Conservation (phyloP, 2,797 vertebrate genomes). For the Gallinago solitaria region DNA sequence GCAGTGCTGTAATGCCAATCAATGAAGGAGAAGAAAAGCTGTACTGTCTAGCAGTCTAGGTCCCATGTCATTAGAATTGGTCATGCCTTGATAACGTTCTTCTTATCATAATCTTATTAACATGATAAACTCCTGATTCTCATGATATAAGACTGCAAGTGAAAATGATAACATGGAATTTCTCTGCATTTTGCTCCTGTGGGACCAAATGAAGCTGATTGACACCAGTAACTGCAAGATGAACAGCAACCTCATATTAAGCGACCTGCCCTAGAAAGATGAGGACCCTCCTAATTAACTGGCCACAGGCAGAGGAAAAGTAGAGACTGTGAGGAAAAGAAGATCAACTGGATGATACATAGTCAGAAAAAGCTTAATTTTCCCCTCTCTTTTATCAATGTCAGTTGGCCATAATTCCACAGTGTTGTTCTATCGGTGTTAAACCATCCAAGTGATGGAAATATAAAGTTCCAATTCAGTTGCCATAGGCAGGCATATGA, state of each 20-base stretch:
- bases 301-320: neutral
- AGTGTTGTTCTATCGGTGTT: neutral
- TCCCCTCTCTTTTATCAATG: neutral
- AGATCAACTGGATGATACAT: neutral
- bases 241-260: neutral
- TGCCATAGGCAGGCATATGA: neutral
- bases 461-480: neutral
- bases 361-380: neutral
- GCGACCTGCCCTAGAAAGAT: neutral
- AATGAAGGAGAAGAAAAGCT: neutral
- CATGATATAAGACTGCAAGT: neutral
- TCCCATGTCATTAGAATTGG: conserved; percentile 7
- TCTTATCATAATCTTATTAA: neutral
- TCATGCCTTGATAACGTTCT: conserved; percentile 2
- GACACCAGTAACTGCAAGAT: neutral
- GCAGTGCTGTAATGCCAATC: neutral
- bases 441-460: neutral
- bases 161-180: neutral
- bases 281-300: neutral
- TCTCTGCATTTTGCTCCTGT: neutral
- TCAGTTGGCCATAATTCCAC: neutral
- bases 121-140: neutral
- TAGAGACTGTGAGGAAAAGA: neutral
- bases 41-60: neutral
- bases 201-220: neutral